Base-by-base conservation (phyloP, 1,140 invertebrate species). In the Mycetomoellerius zeteki region DNA sequence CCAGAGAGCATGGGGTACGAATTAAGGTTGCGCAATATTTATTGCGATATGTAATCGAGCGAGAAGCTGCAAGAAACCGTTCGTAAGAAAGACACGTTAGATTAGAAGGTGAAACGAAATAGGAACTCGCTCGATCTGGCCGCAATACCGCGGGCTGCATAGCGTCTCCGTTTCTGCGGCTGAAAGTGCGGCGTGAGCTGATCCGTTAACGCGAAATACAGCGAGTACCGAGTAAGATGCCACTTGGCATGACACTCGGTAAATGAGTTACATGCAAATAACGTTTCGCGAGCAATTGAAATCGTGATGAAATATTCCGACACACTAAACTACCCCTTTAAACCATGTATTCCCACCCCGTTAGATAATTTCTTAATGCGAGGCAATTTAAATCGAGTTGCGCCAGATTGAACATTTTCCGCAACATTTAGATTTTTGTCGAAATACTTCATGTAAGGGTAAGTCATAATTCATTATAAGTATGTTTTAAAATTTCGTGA, bases 1-100 rank as follows among this genome's bases (percentile, higher is more conserved):
- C n/a, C 30, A 33, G 3, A 37, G 43, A n/a, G 27, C 24, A 19
- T 21, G 19, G 14, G 5, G 14, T n/a, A 50, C 73, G 75, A 84
- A 62, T 84, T 84, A 75, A 75, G 27, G 47, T 84, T 84, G 69
- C n/a, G 56, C 80, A 82, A 82, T 82, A 73, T 73, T 73, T 73
- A 73, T 82, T 72, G 80, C 80, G 67, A 72, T 33, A 72, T 6
- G 52, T 60, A 82, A 73, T 82, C 80, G 69, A 56, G 80, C 43
- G 27, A 62, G 21, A 24, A 47, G n/a, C 65, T 12, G 19, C 16
- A 69, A 19, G 30, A 67, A 60, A 10, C n/a, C 24, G 43, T n/a
- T 8, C 14, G 47, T 33, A 33, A 65, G 19, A 27, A 10, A 12
- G n/a, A 19, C 67, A 58, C 33, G 67, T 37, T 56, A 43, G 50